Base-by-base conservation (phyloP, 2,888 invertebrate genomes). In the Tricholauxania praeusta region DNA sequence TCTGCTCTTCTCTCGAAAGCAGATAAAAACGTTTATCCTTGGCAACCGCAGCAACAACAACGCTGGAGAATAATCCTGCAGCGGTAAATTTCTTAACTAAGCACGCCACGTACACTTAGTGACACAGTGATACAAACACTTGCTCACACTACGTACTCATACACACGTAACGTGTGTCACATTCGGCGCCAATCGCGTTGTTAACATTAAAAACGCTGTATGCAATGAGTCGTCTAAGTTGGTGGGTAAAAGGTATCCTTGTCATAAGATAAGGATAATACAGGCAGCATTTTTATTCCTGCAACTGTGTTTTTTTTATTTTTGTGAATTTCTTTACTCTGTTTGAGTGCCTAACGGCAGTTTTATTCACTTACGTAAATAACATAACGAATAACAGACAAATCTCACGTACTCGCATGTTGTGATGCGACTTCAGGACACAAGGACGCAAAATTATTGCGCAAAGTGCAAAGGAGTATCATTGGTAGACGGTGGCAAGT, bases 291-390 rank as follows among this genome's bases (percentile, higher is more conserved):
- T 81, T 81, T 81, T 83, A 83, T 84, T 80, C 82, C 81, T 83
- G 82, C 80, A 81, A 78, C 4, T 28, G 1, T 80, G 82, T 75
- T 74, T 73, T 67, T 62, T 76, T 75, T 64, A 74, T 76, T 79
- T 83, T 79, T 78, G 81, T 79, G 80, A 76, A 48, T 60, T 60
- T 66, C 32, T 65, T 72, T 75, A 79, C 79, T 78, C 72, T 81
- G 74, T 78, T 79, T 81, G 84, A 85, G 84, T 84, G 81, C 85
- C 84, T 84, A 82, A 81, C 80, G 84, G 84, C 84, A 82, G 79
- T 84, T 84, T 84, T 84, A 84, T 84, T 84, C 85, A 84, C 84
- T 84, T 85, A 84, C 80, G 79, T 80, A 80, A 39, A 39, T 39
- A 39, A 39, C 39, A 39, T 39, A 39, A 39, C 81, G 81, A 84